A percentile compares a stretch with the other conserved stretches of the same genome.
Conservation (phyloP, 2,888 invertebrate species). For the Drosophila affinis region DNA sequence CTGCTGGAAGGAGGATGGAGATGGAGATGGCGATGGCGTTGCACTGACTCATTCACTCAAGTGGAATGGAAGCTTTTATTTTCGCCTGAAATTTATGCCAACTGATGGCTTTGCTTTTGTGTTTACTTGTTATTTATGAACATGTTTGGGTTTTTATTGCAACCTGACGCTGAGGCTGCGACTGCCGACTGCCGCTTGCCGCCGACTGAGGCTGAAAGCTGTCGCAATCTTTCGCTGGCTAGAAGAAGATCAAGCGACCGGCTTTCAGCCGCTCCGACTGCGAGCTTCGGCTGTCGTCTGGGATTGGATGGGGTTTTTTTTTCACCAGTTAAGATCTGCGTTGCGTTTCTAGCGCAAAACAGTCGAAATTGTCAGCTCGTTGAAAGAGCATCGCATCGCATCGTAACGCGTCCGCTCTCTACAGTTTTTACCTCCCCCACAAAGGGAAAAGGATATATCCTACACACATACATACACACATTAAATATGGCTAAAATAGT, state of each 20-base stretch:
- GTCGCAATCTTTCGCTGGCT: conserved; percentile 48
- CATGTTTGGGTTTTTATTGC: conserved; percentile 71
- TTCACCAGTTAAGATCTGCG: conserved; percentile 67
- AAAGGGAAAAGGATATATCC: conserved; percentile 42
- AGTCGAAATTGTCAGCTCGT: conserved; percentile 79
- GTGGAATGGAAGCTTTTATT: conserved; percentile 34
- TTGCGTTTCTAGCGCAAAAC: conserved; percentile 72
- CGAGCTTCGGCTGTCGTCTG: conserved; percentile 25
- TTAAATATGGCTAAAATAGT: conserved; percentile 72
- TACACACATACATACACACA: conserved; percentile 25
- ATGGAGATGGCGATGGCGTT: no score
- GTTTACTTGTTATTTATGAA: conserved; percentile 69
- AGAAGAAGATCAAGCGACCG: conserved; percentile 65
- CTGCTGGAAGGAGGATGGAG: conserved; percentile 26
- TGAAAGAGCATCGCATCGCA: conserved; percentile 69
- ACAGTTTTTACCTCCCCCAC: conserved; percentile 26
- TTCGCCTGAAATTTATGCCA: conserved; percentile 34
- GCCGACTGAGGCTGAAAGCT: conserved; percentile 51
- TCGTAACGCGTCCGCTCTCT: conserved; percentile 57
- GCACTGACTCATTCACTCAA: conserved; percentile 48
- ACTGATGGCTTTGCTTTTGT: conserved; percentile 26
- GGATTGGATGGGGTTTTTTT: conserved; percentile 22
- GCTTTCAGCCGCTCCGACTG: conserved; percentile 23
- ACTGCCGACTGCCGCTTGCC: conserved; percentile 14
- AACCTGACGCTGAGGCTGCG: conserved; percentile 32